These are phyloP conservation scores for Carlito syrichta DNA, from an alignment of 2,113 vertebrate species.

Conservation along the genomic window DNA sequence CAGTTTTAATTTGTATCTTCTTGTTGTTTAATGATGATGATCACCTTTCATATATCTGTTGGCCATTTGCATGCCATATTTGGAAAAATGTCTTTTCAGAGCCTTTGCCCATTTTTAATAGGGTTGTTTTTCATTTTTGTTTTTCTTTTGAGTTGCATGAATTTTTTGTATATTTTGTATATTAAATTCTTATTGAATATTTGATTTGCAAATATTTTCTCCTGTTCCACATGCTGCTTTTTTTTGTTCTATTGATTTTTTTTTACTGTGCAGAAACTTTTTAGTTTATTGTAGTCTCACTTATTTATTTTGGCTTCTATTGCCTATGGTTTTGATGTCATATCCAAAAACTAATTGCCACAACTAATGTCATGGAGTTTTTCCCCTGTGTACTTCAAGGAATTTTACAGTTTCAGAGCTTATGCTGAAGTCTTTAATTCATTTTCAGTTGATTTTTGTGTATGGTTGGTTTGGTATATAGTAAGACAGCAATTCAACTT, in stretches of 20 bases:
- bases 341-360: not conserved
- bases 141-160: not conserved
- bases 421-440: not conserved
- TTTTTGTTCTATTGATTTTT: not conserved
- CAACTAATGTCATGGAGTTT: not conserved
- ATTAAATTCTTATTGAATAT: not conserved
- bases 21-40: not conserved
- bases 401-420: not conserved
- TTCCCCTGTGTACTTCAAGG: not conserved
- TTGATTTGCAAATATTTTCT: not conserved
- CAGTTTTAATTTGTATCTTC: not conserved
- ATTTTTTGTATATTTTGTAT: not conserved
- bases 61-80: not conserved
- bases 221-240: not conserved
- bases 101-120: not conserved
- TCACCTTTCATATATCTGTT: not conserved
- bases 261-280: not conserved
- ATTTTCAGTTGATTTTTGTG: not conserved
- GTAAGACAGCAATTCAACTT: not conserved
- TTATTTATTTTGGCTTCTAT: not conserved
- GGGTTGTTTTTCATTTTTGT: not conserved
- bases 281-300: not conserved
- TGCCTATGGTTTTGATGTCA: not conserved
- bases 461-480: too few species aligned
- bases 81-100: not conserved